Percentiles rank a stretch among this genome's conserved stretches.
phyloP scores from a whole-genome alignment of 2,113 vertebrate species.

The Gobio gobio region DNA sequence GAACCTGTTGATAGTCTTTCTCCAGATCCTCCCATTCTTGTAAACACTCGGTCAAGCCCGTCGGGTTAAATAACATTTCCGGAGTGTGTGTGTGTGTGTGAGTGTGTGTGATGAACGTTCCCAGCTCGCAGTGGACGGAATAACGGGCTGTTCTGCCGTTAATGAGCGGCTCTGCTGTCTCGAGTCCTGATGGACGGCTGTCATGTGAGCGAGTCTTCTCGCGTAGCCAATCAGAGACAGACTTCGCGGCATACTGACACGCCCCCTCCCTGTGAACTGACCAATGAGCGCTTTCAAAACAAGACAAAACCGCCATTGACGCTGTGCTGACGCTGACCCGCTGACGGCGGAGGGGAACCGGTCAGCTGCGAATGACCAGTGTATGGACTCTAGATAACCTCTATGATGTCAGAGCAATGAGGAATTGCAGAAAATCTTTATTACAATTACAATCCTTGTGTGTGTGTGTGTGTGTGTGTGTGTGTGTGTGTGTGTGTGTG shows the following conservation, averaged over 20 bases:
- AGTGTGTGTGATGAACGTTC: no score
- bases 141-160: neutral
- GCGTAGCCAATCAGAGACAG: slow-evolving; percentile 41
- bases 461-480: no score
- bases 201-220: slow-evolving; percentile 1
- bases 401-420: neutral
- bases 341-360: neutral
- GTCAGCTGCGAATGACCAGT: neutral
- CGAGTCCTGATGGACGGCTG: neutral
- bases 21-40: slow-evolving; percentile 90
- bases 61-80: slow-evolving; percentile 68
- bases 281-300: slow-evolving; percentile 41
- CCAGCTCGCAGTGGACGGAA: neutral
- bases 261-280: neutral
- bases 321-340: neutral
- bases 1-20: slow-evolving; percentile 87
- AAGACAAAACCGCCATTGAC: neutral
- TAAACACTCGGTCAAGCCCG: slow-evolving; percentile 77
- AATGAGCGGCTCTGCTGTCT: neutral
- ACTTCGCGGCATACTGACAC: neutral
- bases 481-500: no score
- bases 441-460: neutral
- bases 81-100: neutral
- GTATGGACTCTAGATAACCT: neutral
- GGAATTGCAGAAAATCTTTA: neutral